These are phyloP conservation scores for Mystacides longicornis DNA, from an alignment of 2,888 invertebrate species.

Conservation along the genomic window DNA sequence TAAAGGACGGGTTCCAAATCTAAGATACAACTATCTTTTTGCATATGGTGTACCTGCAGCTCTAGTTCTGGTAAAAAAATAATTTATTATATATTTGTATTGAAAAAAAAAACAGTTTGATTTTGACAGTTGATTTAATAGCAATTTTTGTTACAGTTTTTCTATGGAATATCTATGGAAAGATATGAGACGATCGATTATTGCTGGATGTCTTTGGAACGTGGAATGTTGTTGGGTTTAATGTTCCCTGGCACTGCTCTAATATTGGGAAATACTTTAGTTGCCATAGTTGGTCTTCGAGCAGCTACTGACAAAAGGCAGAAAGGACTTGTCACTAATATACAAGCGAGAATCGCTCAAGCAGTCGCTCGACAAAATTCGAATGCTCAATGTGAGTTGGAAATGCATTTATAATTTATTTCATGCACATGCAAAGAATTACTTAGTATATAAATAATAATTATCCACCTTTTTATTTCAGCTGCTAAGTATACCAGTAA, in stretches of 20 bases:
- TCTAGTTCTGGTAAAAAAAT: slow-evolving; percentile 57
- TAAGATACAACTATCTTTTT: slow-evolving; percentile 53
- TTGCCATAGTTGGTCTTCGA: slow-evolving; percentile 50
- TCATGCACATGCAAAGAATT: not conserved
- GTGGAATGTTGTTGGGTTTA: slow-evolving; percentile 69
- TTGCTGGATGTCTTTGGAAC: slow-evolving; percentile 71
- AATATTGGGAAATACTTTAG: slow-evolving; percentile 55
- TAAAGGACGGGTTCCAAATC: slow-evolving; percentile 39
- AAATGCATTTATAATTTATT: not conserved
- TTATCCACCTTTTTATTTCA: not conserved
- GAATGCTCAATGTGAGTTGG: not conserved
- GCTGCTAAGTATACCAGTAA: slow-evolving; percentile 19
- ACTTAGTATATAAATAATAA: not conserved
- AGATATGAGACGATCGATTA: slow-evolving; percentile 67
- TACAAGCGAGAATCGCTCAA: slow-evolving; percentile 31
- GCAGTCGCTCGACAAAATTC: slow-evolving; percentile 1
- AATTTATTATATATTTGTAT: not conserved
- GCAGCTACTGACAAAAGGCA: slow-evolving; percentile 44
- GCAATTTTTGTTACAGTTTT: slow-evolving; percentile 42
- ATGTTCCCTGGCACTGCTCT: slow-evolving; percentile 64
- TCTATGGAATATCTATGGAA: slow-evolving; percentile 58
- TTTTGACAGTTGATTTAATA: not conserved
- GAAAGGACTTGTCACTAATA: slow-evolving; percentile 41
- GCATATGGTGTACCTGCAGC: slow-evolving; percentile 58
- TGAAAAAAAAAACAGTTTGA: not conserved